Conservation (phyloP, 2,797 vertebrate genomes). For the Poliocrania exsul region DNA sequence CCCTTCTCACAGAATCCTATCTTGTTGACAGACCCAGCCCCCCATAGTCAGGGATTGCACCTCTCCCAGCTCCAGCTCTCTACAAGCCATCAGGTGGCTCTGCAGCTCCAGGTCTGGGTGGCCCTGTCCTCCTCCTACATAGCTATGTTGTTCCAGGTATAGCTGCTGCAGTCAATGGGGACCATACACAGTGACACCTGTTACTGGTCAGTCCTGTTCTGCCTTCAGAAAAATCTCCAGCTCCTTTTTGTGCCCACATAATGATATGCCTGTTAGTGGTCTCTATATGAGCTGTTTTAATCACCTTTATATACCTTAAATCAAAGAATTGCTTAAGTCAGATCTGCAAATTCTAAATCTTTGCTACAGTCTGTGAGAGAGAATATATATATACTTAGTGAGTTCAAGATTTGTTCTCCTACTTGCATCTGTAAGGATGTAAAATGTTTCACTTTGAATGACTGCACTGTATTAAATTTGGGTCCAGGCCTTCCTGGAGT, state of each 20-base stretch:
- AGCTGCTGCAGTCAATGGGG: not conserved
- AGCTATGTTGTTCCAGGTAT: fast-evolving
- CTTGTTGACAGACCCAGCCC: not conserved
- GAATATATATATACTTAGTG: not conserved
- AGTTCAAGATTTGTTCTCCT: not conserved
- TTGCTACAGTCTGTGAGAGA: not conserved
- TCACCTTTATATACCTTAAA: not conserved
- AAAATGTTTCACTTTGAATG: not conserved
- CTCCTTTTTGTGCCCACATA: not conserved
- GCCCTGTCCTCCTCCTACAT: too few species aligned
- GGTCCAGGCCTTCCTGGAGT: not conserved
- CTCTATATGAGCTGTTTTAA: fast-evolving
- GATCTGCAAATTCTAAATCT: not conserved
- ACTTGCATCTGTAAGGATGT: not conserved
- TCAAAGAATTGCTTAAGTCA: not conserved
- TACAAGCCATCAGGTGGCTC: fast-evolving
- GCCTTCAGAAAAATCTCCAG: not conserved
- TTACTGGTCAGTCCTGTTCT: not conserved
- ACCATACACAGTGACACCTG: not conserved
- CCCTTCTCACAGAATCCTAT: not conserved
- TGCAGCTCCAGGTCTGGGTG: fast-evolving
- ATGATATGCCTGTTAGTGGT: not conserved
- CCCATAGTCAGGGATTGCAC: not conserved
- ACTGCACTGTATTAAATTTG: not conserved
- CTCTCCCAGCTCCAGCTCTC: not conserved